phyloP scores from a whole-genome alignment of 2,888 invertebrate genomes.

The Schrankia costaestrigalis region DNA sequence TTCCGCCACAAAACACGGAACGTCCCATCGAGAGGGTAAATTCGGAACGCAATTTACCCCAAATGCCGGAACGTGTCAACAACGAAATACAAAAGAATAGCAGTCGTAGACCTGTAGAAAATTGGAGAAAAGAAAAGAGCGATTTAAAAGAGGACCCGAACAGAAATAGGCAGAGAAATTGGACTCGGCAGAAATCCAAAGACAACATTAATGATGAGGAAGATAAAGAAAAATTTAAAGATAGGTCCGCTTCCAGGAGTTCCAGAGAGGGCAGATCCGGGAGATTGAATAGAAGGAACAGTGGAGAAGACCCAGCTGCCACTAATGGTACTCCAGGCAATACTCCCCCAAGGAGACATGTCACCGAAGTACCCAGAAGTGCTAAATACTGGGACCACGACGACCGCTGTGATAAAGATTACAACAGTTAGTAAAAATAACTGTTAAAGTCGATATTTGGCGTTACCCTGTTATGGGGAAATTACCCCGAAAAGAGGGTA shows the following conservation, averaged over 20 bases:
- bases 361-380: slow-evolving; percentile 65
- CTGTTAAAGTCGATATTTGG: slow-evolving; percentile 3
- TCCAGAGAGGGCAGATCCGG: slow-evolving; percentile 42
- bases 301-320: slow-evolving; percentile 39
- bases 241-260: slow-evolving; percentile 33
- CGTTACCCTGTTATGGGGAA: slow-evolving; percentile 7
- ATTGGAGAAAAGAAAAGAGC: slow-evolving; percentile 63
- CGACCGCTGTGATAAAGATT: slow-evolving; percentile 70
- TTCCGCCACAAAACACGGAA: slow-evolving; percentile 15
- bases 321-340: slow-evolving; percentile 27
- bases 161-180: slow-evolving; percentile 52
- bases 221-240: slow-evolving; percentile 41
- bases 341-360: slow-evolving; percentile 53
- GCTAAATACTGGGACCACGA: slow-evolving; percentile 76
- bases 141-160: slow-evolving; percentile 53
- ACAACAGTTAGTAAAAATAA: slow-evolving; percentile 60
- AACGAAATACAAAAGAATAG: slow-evolving; percentile 60
- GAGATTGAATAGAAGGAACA: slow-evolving; percentile 45
- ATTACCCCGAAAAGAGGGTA: background rate
- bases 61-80: slow-evolving; percentile 51
- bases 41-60: slow-evolving; percentile 16
- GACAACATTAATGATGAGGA: slow-evolving; percentile 55
- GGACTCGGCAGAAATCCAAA: slow-evolving; percentile 59
- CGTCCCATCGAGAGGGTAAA: slow-evolving; percentile 20
- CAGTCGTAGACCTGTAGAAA: slow-evolving; percentile 53